phyloP scores from a whole-genome alignment of 2,888 invertebrate genomes.

The Mythimna impura region DNA sequence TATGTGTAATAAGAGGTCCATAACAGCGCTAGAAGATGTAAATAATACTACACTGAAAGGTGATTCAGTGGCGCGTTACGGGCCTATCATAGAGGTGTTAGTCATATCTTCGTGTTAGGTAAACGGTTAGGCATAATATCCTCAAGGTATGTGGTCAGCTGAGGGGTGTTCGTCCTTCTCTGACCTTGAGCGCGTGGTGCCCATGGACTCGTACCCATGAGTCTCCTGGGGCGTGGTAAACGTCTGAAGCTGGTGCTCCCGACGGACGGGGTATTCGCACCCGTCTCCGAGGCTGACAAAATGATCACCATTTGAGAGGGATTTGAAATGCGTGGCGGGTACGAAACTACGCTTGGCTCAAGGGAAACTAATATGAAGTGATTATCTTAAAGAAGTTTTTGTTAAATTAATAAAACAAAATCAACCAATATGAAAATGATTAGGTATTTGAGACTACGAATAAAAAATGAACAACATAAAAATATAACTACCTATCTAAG shows the following conservation, averaged over 20 bases:
- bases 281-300: constrained; percentile 96
- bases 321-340: constrained; percentile 62
- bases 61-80: constrained; percentile 37
- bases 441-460: background rate
- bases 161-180: constrained; percentile 80
- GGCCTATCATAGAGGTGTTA: constrained; percentile 29
- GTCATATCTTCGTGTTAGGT: constrained; percentile 31
- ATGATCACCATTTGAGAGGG: constrained; percentile 70
- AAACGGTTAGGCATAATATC: constrained; percentile 56
- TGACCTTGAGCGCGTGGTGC: constrained; percentile 96
- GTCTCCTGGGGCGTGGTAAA: constrained; percentile 84
- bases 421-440: background rate
- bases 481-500: background rate
- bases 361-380: background rate
- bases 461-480: background rate
- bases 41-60: constrained; percentile 22
- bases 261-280: constrained; percentile 95
- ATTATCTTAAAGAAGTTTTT: background rate
- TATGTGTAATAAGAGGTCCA: constrained; percentile 4
- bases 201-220: constrained; percentile 96
- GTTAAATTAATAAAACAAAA: background rate
- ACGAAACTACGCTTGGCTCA: constrained; percentile 50
- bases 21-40: constrained; percentile 35
- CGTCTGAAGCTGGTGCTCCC: constrained; percentile 91
- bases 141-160: constrained; percentile 85